Base-by-base conservation (phyloP, 2,113 vertebrate genomes). In the Chionis minor region DNA sequence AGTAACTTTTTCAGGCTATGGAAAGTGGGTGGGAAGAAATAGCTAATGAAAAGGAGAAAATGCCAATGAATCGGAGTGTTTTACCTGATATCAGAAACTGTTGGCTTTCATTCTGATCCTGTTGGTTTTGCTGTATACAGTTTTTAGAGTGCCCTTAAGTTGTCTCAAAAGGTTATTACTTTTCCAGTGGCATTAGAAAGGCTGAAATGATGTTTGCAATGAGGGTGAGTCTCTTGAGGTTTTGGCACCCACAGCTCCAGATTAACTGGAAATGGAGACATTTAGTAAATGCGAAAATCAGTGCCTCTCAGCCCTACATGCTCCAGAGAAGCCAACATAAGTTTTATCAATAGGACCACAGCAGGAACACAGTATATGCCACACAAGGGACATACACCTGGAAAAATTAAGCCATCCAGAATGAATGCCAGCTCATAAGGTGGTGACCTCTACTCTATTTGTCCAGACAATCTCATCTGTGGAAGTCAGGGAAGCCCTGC, bases 241-340 rank as follows among this genome's bases (percentile, higher is more conserved):
- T 97, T 94, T 94, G 62, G 92, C 85, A 94, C 81, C 70, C 74
- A 87, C 54, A 80, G 32, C 62, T 82, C 66, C 62, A 90, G 81
- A 73, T 59, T 87, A 92, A 92, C 73, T 89, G 87, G 70, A 95
- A 95, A 82, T 55, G 42, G 35, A 79, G 54, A 22, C 80, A 73
- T 86, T 86, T 61, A 88, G 69, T 93, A 84, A 90, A 90, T 65
- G 35, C 82, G 88, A 94, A 96, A 92, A 87, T 87, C 69, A 51
- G 73, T 54, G 40, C 38, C 70, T 94, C 66, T 91, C 2, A 5
- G 70, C 23, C 58, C 26, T 71, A 12, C 26, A 1, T 32, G 40
- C 83, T 91, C 61, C 32, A 73, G 35, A 72, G 70, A 77, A 77
- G 62, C 42, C 81, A 77, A 2, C 11, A 1, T 17, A 28, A 61